Evolutionary conservation across 2,888 invertebrate genomes (phyloP), one percentile per base, ranked within the genome.

Genomic region (Didymodactylos carnosus): DNA sequence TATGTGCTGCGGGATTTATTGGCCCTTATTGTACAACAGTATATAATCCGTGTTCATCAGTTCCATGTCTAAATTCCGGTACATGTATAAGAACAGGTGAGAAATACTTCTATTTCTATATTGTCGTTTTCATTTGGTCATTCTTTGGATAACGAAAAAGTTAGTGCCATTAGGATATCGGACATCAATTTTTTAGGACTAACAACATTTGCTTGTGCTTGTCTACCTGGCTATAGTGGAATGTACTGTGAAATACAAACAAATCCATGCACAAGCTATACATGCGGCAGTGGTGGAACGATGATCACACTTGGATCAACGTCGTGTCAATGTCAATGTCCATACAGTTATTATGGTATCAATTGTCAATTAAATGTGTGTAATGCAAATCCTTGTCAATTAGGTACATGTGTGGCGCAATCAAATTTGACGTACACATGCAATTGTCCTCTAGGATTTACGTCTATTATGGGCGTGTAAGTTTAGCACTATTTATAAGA

Each of bases 301-400:
- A 7, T 62, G n/a, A 11, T 62, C 7, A 35, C 35, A 62, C n/a
- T 35, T 19, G 35, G 35, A 62, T 35, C 35, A 29, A 62, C n/a
- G 16, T n/a, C n/a, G n/a, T 62, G 62, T 35, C 62, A 62, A 62
- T 62, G 62, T 11, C 62, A 62, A 62, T 62, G 62, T 62, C 74
- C 74, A 27, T 43, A 53, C 23, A 25, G 62, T n/a, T 74, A 74
- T 41, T 71, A 43, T 46, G 74, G 74, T 39, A 43, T 71, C n/a
- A 40, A 71, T 23, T 74, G 74, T 62, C 71, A 74, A 62, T 71
- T 72, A 13, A 72, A 72, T 35, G 69, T 43, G 19, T 75, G 72
- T 43, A n/a, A 72, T 5, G 81, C 83, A 10, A 79, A 80, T 0
- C 94, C 94, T 0, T 95, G 95, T 79, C 90, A 91, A 81, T 81